These are phyloP conservation scores for Pachyrhynchus sulphureomaculatus DNA, from an alignment of 1,140 invertebrate genomes.

Conservation along the genomic window DNA sequence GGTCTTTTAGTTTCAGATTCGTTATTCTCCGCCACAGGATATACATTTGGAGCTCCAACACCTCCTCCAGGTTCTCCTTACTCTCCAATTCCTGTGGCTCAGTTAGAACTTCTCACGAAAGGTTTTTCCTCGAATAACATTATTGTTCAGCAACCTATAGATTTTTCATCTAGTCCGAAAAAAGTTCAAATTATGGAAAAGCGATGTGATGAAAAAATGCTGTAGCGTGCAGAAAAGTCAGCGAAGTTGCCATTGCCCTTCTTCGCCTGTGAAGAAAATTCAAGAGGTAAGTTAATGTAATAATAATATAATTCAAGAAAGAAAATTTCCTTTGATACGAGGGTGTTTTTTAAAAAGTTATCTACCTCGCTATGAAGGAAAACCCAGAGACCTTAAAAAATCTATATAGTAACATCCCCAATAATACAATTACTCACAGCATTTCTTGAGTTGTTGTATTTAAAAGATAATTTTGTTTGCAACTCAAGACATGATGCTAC, in stretches of 20 bases:
- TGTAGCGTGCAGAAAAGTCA: constrained; percentile 40
- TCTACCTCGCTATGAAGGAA: too few species aligned
- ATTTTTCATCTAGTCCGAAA: constrained; percentile 40
- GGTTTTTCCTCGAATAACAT: constrained; percentile 49
- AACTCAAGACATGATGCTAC: too few species aligned
- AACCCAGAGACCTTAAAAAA: too few species aligned
- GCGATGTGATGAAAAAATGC: constrained; percentile 47
- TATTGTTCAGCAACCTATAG: constrained; percentile 40
- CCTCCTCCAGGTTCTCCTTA: constrained; percentile 69
- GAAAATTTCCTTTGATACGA: not conserved
- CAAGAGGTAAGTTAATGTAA: constrained; percentile 13
- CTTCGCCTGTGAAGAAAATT: constrained; percentile 31
- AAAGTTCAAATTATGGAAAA: constrained; percentile 40
- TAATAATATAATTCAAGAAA: not conserved
- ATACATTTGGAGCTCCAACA: constrained; percentile 66
- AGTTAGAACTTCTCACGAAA: constrained; percentile 62
- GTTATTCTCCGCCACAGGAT: constrained; percentile 61
- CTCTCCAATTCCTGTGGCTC: constrained; percentile 63
- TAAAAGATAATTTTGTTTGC: too few species aligned
- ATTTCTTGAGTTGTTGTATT: too few species aligned
- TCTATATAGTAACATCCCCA: too few species aligned
- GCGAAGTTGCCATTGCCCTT: constrained; percentile 40
- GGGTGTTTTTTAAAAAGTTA: too few species aligned
- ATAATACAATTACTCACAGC: too few species aligned
- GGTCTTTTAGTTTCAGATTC: constrained; percentile 62